A percentile compares a stretch with the other conserved stretches of the same genome.
phyloP scores from a whole-genome alignment of 2,888 invertebrate species.

The Phania funesta region DNA sequence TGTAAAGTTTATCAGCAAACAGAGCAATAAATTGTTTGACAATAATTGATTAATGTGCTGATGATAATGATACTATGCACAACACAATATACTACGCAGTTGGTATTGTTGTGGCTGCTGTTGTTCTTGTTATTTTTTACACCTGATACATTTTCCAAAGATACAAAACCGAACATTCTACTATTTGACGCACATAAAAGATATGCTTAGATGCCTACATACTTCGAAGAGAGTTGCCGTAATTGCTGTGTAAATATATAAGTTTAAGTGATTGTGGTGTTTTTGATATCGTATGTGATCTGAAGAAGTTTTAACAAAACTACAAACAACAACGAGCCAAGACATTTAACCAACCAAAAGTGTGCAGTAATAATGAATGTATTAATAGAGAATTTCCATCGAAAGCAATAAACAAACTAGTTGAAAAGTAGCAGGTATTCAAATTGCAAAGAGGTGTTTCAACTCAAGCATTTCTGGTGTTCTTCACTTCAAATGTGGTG shows the following conservation, averaged over 20 bases:
- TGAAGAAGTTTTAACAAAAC: constrained; percentile 30
- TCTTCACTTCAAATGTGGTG: constrained; percentile 18
- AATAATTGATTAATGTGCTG: constrained; percentile 67
- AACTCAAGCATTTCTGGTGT: background rate
- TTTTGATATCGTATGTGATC: constrained; percentile 28
- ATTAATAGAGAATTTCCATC: constrained; percentile 22
- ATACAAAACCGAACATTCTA: constrained; percentile 33
- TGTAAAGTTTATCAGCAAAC: constrained; percentile 54
- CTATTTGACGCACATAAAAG: background rate
- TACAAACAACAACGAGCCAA: background rate
- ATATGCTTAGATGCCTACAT: background rate
- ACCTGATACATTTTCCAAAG: constrained; percentile 52
- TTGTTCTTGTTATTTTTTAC: constrained; percentile 55
- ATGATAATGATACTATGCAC: constrained; percentile 60
- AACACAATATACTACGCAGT: constrained; percentile 29
- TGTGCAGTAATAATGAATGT: constrained; percentile 32
- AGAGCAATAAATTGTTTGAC: constrained; percentile 66
- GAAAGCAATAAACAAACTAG: background rate
- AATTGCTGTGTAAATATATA: too few relatives aligned
- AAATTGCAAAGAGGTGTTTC: background rate
- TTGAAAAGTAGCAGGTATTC: constrained; percentile 1
- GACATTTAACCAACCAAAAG: constrained; percentile 8
- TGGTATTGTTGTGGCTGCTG: constrained; percentile 34
- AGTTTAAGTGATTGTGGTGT: too few relatives aligned
- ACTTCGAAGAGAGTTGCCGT: too few relatives aligned